Conservation (phyloP, 2,797 vertebrate species). For the Vipera ursinii region DNA sequence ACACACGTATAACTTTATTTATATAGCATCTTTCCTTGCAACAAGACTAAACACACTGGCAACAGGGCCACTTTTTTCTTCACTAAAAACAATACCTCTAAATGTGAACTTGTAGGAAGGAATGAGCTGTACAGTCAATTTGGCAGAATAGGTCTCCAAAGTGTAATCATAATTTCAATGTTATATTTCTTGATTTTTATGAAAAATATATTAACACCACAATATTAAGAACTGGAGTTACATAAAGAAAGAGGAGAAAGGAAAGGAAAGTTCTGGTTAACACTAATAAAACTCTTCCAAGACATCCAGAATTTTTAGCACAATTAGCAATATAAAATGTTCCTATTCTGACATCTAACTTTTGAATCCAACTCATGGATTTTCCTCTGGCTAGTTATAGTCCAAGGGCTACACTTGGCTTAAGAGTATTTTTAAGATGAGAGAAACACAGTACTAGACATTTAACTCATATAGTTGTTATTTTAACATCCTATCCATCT, state of each 20-base stretch:
- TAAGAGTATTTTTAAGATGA: conserved; percentile 4
- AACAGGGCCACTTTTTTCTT: conserved; percentile 10
- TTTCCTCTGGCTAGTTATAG: conserved; percentile 7
- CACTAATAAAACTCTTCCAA: background rate
- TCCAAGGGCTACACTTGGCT: background rate
- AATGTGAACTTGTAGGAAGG: background rate
- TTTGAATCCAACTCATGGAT: background rate
- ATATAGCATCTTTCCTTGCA: background rate
- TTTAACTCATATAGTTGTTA: background rate
- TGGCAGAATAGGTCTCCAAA: background rate
- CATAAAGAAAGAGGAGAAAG: background rate
- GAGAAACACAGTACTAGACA: background rate
- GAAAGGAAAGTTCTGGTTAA: background rate
- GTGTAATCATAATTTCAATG: background rate
- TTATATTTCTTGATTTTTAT: background rate
- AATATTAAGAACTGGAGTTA: background rate
- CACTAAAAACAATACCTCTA: background rate
- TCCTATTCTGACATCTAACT: background rate
- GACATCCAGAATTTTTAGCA: background rate
- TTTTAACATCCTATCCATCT: background rate
- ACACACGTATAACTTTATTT: background rate
- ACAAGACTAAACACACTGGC: background rate
- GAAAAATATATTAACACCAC: background rate
- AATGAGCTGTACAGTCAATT: background rate
- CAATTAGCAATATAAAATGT: background rate